Evolutionary conservation across 2,113 vertebrate species (phyloP), one percentile per base, ranked within the genome.

Genomic region (Anguilla rostrata): DNA sequence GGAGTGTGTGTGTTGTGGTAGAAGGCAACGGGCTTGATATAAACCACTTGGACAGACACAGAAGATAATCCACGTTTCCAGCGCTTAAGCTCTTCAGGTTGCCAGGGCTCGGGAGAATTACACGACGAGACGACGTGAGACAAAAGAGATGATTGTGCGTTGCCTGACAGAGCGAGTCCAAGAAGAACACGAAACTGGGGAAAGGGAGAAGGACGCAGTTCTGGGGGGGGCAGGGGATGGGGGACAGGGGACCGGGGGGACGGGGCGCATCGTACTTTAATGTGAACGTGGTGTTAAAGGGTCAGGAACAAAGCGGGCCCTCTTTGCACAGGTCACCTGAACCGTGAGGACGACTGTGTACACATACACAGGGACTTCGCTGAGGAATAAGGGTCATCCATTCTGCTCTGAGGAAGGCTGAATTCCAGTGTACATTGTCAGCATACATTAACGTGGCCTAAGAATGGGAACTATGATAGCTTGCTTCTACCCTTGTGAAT

Each of bases 61-160:
- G 87, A 91, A 91, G 94, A 93, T 90, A 92, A 91, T 87, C 90
- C 91, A 91, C 90, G 93, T 92, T 92, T 71, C 20, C 92, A 91
- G 87, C 46, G 90, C 91, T 89, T 94, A 94, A 95, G 95, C 94
- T 90, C 91, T 87, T 88, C 89, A 91, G 92, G 92, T 93, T 93
- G 92, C 89, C 89, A 91, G 92, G 91, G 91, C 95, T 91, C 91
- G 93, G 91, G 86, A 90, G 93, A 92, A 94, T 94, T 94, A 94
- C 92, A 92, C 39, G 83, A 88, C 87, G 90, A 89, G 87, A 89
- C 5, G 15, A 84, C 85, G 83, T 53, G 11, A 89, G 89, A 94
- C 92, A 95, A 94, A 93, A 66, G 91, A 92, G 92, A 93, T 92
- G 87, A 90, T 90, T 91, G 91, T 91, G 92, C 90, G 93, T 93